Evolutionary conservation across 2,797 vertebrate species (phyloP).

Genomic region (Chloroceryle inda): DNA sequence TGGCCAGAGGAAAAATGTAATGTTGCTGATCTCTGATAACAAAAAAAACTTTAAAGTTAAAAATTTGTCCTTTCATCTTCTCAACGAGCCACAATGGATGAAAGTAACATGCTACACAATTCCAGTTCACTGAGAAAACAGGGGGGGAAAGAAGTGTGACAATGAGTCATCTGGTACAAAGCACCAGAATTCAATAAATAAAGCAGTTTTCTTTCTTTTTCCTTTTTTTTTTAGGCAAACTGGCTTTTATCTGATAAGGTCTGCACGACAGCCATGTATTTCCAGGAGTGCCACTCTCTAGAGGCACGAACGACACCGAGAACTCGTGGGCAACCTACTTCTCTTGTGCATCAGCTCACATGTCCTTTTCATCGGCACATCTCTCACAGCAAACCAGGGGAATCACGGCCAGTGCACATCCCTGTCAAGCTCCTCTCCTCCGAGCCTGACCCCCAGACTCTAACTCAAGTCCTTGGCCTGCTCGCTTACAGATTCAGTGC

Average conservation of each 20-base stretch:
- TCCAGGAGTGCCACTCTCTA: constrained; percentile 23
- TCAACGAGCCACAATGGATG: neutral
- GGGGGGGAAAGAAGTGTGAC: constrained; percentile 26
- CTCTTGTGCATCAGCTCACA: neutral
- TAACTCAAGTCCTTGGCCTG: neutral
- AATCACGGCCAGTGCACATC: neutral
- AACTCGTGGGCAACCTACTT: neutral
- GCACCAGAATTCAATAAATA: constrained; percentile 56
- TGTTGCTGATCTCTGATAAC: neutral
- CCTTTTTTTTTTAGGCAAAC: neutral
- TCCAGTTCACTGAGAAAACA: constrained; percentile 34
- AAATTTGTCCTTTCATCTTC: constrained; percentile 33
- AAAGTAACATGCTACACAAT: constrained; percentile 8
- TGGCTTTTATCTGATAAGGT: constrained; percentile 36
- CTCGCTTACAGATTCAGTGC: constrained; percentile 30
- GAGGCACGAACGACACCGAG: neutral
- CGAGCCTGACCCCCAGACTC: neutral
- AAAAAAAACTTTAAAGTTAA: constrained; percentile 23
- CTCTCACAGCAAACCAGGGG: neutral
- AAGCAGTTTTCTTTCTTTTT: neutral
- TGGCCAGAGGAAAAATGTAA: neutral
- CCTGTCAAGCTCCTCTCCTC: neutral
- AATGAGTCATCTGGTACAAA: constrained; percentile 54
- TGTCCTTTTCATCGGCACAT: neutral
- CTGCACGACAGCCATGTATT: neutral